Evolutionary conservation across 2,888 invertebrate species (phyloP).

Genomic region (Volucella inanis): DNA sequence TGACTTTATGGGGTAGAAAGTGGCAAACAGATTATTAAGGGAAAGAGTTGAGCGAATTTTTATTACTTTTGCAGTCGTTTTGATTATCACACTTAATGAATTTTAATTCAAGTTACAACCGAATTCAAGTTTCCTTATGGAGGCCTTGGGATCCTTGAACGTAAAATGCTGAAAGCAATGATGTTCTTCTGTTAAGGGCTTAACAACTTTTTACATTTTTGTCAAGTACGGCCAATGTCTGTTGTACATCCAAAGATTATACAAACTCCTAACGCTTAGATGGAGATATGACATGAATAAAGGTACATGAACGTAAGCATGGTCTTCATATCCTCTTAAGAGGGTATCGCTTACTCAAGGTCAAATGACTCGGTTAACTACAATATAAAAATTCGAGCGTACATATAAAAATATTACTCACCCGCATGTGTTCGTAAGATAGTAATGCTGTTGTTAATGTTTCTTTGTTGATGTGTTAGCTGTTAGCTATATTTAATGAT

Average conservation of each 20-base stretch:
- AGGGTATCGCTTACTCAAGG: slow-evolving; percentile 69
- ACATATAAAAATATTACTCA: not conserved
- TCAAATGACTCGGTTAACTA: slow-evolving; percentile 64
- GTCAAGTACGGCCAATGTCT: no score
- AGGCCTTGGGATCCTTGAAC: slow-evolving; percentile 6
- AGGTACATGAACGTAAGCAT: no score
- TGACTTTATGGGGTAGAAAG: not conserved
- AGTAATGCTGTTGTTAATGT: slow-evolving; percentile 50
- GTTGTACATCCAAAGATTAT: no score
- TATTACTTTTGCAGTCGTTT: no score
- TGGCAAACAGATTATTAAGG: no score
- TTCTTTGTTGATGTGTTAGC: slow-evolving; percentile 69
- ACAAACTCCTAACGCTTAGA: no score
- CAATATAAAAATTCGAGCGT: slow-evolving; percentile 44
- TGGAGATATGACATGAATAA: slow-evolving; percentile 6
- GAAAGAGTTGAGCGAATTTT: no score
- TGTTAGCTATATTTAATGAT: slow-evolving; percentile 69
- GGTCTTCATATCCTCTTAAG: slow-evolving; percentile 66
- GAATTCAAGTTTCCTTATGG: no score
- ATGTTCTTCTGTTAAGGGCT: slow-evolving; percentile 51
- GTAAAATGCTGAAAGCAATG: slow-evolving; percentile 30
- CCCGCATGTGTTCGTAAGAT: slow-evolving; percentile 16
- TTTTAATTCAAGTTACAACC: slow-evolving; percentile 45
- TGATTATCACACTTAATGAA: not conserved
- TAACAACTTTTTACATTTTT: slow-evolving; percentile 60